A percentile compares a stretch with the other conserved stretches of the same genome.
These are phyloP conservation scores for Lagocephalus sceleratus DNA, from an alignment of 2,797 vertebrate species.

Conservation along the genomic window DNA sequence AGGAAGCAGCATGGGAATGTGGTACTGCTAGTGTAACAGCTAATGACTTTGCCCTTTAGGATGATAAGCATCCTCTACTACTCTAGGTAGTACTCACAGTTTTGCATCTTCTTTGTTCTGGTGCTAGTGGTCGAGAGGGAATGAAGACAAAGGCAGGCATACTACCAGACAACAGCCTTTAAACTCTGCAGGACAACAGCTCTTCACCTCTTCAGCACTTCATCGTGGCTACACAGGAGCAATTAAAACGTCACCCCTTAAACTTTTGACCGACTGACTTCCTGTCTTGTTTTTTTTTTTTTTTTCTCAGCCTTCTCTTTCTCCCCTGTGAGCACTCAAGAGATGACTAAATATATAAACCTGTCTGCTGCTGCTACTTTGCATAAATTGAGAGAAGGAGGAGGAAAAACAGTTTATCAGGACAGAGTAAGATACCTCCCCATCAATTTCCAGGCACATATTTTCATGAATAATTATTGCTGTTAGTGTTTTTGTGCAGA, in stretches of 20 bases:
- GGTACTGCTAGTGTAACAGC: background rate
- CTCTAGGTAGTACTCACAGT: too few relatives aligned
- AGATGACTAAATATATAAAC: too few relatives aligned
- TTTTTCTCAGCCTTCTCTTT: background rate
- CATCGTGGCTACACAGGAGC: background rate
- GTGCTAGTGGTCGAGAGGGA: too few relatives aligned
- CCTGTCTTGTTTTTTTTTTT: background rate
- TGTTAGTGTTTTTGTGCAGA: constrained; percentile 21
- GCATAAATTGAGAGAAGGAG: too few relatives aligned
- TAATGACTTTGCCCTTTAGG: background rate
- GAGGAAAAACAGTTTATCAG: background rate
- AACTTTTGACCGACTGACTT: background rate
- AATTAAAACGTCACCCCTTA: background rate
- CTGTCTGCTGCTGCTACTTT: too few relatives aligned
- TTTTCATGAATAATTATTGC: constrained; percentile 57
- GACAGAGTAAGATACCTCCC: background rate
- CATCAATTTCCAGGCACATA: constrained; percentile 52
- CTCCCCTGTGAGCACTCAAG: background rate
- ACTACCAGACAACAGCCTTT: constrained; percentile 23
- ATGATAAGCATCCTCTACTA: background rate
- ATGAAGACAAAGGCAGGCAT: constrained; percentile 27
- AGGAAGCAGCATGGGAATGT: background rate
- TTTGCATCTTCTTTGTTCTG: too few relatives aligned
- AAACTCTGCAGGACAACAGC: background rate
- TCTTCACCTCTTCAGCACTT: background rate